phyloP scores from a whole-genome alignment of 2,888 invertebrate genomes.

The Caenorhabditis angaria region DNA sequence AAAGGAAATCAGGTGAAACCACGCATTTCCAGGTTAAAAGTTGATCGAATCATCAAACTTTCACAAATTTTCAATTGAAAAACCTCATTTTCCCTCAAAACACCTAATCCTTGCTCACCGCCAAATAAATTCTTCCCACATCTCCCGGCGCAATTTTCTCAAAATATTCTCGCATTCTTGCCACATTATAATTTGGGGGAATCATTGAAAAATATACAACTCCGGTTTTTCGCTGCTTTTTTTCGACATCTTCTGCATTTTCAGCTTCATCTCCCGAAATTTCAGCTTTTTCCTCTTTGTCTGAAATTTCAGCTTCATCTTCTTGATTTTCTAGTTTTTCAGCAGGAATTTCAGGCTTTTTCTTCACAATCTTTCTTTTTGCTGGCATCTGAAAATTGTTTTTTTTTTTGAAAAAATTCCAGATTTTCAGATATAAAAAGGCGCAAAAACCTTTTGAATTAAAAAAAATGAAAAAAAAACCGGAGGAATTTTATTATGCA shows the following conservation, averaged over 20 bases:
- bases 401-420: too few relatives aligned
- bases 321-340: not conserved
- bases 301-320: slow-evolving; percentile 14
- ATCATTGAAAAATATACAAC: slow-evolving; percentile 66
- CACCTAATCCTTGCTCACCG: slow-evolving; percentile 46
- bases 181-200: slow-evolving; percentile 64
- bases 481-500: not conserved
- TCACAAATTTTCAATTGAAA: not conserved
- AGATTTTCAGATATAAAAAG: not conserved
- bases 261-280: slow-evolving; percentile 20
- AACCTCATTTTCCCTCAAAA: too few relatives aligned
- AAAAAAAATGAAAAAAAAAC: not conserved
- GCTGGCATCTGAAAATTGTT: too few relatives aligned
- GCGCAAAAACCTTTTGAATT: not conserved
- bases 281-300: slow-evolving; percentile 12
- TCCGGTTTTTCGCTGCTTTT: slow-evolving; percentile 49
- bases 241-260: slow-evolving; percentile 32
- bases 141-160: slow-evolving; percentile 57
- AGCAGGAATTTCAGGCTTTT: too few relatives aligned
- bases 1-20: too few relatives aligned
- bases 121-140: slow-evolving; percentile 64
- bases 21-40: too few relatives aligned
- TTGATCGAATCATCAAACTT: too few relatives aligned
- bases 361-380: too few relatives aligned
- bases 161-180: slow-evolving; percentile 56